Percentiles rank a stretch among this genome's conserved stretches.
Conservation (phyloP, 2,888 invertebrate genomes). For the Metopia argyrocephala region DNA sequence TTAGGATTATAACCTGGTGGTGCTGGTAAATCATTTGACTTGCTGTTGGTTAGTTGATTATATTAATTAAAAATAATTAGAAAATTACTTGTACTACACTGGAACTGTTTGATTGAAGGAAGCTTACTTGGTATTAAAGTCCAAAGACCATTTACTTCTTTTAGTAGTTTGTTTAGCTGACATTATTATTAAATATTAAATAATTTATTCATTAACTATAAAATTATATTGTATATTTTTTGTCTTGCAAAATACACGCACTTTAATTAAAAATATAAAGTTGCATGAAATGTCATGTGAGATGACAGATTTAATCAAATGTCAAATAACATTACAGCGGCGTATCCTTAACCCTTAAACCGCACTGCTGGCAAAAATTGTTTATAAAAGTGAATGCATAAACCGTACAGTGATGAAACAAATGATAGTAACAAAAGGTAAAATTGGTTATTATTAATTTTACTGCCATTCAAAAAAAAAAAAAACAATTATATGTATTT, state of each 20-base stretch:
- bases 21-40: conserved; percentile 82
- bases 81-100: neutral
- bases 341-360: too few relatives aligned
- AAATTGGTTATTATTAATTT: too few relatives aligned
- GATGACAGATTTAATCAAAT: conserved; percentile 5
- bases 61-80: neutral
- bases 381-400: too few relatives aligned
- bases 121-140: conserved; percentile 81
- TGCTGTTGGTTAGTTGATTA: too few relatives aligned
- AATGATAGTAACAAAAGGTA: too few relatives aligned
- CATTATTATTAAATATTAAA: conserved; percentile 68
- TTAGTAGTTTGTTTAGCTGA: conserved; percentile 75
- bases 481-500: too few relatives aligned
- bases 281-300: conserved; percentile 15
- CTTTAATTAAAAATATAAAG: conserved; percentile 9
- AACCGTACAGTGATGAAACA: too few relatives aligned
- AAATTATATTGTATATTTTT: conserved; percentile 1
- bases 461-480: too few relatives aligned
- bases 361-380: too few relatives aligned
- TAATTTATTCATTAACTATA: conserved; percentile 6
- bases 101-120: neutral
- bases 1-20: conserved; percentile 92
- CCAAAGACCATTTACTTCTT: conserved; percentile 84
- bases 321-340: neutral
- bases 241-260: neutral